Evolutionary conservation across 2,888 invertebrate species (phyloP), one percentile per base, ranked within the genome.

Genomic region (Drosophila paramelanica): DNA sequence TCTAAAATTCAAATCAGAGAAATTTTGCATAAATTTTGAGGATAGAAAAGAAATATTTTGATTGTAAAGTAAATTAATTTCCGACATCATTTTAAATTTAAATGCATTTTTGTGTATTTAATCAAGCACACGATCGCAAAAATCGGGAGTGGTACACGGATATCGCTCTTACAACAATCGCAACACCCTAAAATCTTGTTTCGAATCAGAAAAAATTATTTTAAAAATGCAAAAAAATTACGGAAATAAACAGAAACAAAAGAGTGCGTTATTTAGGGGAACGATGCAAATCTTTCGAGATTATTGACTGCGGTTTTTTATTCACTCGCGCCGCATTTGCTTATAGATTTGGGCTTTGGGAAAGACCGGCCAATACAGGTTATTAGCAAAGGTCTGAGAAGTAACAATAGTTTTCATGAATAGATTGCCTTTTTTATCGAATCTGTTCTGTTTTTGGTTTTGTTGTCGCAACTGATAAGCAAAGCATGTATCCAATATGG

Each of bases 1-100:
- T 50, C 50, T 46, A n/a, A 25, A 33, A 76, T 76, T 67, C 31
- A 39, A 76, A 76, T 62, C 20, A n/a, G 73, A 55, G 77, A 75
- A 72, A 73, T 73, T 73, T 14, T 11, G 14, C 31, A 33, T 20
- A 33, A 10, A 11, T n/a, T 42, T 5, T 10, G 11, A 17, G 8
- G 7, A 17, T 10, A 1, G 4, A 64, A 64, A 13, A 7, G 31
- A 8, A 38, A 14, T 17, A 39, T 46, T 25, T 51, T n/a, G n/a
- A 62, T 25, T 33, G 7, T 23, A n/a, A 38, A 11, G 36, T 13
- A 36, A 13, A 13, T 33, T 1, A 17, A 45, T 43, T 17, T 33
- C 11, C 20, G 23, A 23, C 8, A 25, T 38, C 11, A 43, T 36
- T 49, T 17, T 13, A 5, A 51, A 31, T 25, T 8, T 1, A 39